Base-by-base conservation (phyloP, 2,888 invertebrate species). In the Adelphocoris suturalis region DNA sequence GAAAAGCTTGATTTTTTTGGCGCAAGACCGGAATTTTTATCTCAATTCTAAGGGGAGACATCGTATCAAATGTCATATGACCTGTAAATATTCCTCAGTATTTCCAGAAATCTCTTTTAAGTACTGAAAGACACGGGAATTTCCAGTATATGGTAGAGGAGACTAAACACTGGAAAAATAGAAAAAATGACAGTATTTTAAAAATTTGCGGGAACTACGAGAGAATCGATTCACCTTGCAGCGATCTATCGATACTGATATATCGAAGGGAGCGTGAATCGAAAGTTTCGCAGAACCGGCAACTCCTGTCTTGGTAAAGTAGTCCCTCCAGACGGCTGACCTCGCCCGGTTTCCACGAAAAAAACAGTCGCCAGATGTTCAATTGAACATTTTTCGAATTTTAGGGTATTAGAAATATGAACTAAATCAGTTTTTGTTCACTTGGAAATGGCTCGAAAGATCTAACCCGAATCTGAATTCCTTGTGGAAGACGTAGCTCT, bases 281-380 rank as follows among this genome's bases (percentile, higher is more conserved):
- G 68, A 78, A 78, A 78, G 78, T 78, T 78, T 78, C 78, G 82
- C 82, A 19, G 48, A 52, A 82, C 82, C 82, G 82, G 82, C 82
- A 82, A 82, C 82, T 52, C 37, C 78, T 46, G 46, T 78, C 78
- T 47, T 14, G 27, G 82, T 78, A 55, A 78, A 88, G 88, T 78
- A 80, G 88, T 52, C 80, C 80, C 88, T 16, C n/a, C 78, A 27
- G 80, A 13, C 76, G 78, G 46, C 52, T 80, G 88, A 88, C 88
- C 80, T 88, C 88, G 86, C 52, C 52, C 16, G 86, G 52, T 85
- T 85, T 85, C 28, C 28, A 9, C 57, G 13, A 19, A 75, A 19
- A 37, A 75, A 37, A 75, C 75, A 2, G 37, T 75, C 86, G 85
- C 85, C 85, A 85, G 61, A 85, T 85, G 85, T 85, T 52, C 82